Percentiles rank a stretch among this genome's conserved stretches.
These are phyloP conservation scores for Oryzias melastigma DNA, from an alignment of 2,113 vertebrate genomes.

Conservation along the genomic window DNA sequence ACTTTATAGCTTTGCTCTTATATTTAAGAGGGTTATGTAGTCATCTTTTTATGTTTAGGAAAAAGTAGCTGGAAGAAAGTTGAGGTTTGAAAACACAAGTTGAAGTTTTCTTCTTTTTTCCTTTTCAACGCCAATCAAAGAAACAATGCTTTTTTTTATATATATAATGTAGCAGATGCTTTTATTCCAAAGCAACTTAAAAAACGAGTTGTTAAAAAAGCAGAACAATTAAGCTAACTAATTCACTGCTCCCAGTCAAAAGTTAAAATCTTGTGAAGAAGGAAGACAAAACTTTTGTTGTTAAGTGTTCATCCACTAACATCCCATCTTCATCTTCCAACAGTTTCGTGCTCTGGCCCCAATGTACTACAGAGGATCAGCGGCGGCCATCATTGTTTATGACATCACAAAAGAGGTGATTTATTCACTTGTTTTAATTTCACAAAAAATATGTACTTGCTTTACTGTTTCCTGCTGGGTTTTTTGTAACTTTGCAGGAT, in stretches of 20 bases:
- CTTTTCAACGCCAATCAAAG: neutral
- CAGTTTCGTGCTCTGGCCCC: conserved; percentile 97
- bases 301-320: neutral
- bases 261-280: neutral
- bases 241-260: neutral
- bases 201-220: too few species aligned
- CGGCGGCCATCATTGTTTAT: conserved; percentile 96
- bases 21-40: neutral
- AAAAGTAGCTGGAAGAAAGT: conserved; percentile 2
- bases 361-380: conserved; percentile 98
- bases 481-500: neutral
- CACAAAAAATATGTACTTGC: neutral
- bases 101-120: neutral
- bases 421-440: neutral
- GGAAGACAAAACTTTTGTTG: conserved; percentile 6
- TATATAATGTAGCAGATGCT: too few species aligned
- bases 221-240: neutral
- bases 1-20: neutral
- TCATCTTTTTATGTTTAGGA: conserved; percentile 1
- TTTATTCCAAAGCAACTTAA: too few species aligned
- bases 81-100: conserved; percentile 6
- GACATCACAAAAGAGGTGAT: conserved; percentile 98
- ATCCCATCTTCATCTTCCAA: conserved; percentile 31
- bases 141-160: neutral
- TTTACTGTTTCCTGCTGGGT: neutral